A percentile compares a stretch with the other conserved stretches of the same genome.
These are phyloP conservation scores for Neodiprion lecontei DNA, from an alignment of 1,140 invertebrate genomes.

Conservation along the genomic window DNA sequence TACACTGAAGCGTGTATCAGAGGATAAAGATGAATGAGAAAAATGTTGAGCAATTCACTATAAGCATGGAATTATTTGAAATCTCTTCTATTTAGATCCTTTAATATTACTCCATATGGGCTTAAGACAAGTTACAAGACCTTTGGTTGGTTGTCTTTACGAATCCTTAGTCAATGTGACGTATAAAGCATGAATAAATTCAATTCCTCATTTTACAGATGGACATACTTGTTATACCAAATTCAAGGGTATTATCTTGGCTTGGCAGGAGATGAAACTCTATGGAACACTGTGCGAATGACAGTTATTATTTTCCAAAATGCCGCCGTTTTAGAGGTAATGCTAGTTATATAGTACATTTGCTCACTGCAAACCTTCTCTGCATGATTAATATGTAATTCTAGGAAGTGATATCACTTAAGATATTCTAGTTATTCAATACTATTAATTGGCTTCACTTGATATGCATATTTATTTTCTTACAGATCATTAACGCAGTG, in stretches of 20 bases:
- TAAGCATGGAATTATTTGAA: slow-evolving; percentile 3
- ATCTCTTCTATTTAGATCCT: slow-evolving; percentile 15
- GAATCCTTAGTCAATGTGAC: slow-evolving; percentile 1
- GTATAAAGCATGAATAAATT: slow-evolving; percentile 2
- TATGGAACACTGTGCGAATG: slow-evolving; percentile 74
- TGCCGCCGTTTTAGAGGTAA: slow-evolving; percentile 86
- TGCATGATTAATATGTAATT: slow-evolving; percentile 21
- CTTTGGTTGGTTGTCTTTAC: slow-evolving; percentile 10
- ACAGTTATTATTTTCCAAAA: slow-evolving; percentile 88
- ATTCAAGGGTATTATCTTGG: slow-evolving; percentile 65
- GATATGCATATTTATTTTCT: slow-evolving; percentile 36
- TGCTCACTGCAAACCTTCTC: slow-evolving; percentile 12
- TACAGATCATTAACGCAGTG: slow-evolving; percentile 82
- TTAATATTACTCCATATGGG: neutral
- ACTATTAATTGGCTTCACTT: slow-evolving; percentile 2
- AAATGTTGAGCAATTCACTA: neutral
- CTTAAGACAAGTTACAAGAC: neutral
- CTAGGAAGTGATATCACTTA: neutral
- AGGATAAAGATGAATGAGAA: slow-evolving; percentile 8
- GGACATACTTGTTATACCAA: slow-evolving; percentile 75
- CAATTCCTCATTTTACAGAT: slow-evolving; percentile 66
- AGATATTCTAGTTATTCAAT: slow-evolving; percentile 19
- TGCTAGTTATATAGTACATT: slow-evolving; percentile 10
- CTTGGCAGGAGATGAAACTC: slow-evolving; percentile 50
- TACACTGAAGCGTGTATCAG: too few relatives aligned